Percentiles rank a stretch among this genome's conserved stretches.
These are phyloP conservation scores for Pipistrellus kuhlii DNA, from an alignment of 2,797 vertebrate species.

Conservation along the genomic window DNA sequence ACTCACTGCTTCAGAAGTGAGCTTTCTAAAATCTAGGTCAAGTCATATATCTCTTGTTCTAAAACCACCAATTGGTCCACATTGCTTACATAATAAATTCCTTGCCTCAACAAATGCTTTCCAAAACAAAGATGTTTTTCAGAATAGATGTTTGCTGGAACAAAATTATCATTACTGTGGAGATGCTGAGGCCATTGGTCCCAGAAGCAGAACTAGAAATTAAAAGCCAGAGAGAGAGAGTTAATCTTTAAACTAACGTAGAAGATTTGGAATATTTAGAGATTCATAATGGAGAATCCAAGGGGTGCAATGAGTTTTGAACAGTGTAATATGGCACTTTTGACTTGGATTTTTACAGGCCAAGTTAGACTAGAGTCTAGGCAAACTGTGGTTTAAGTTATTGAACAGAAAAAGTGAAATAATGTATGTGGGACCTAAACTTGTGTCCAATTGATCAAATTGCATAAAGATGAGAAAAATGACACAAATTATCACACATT, in stretches of 20 bases:
- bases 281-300: background rate
- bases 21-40: background rate
- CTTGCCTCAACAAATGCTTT: background rate
- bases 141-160: background rate
- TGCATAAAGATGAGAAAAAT: background rate
- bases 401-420: background rate
- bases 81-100: background rate
- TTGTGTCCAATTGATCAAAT: background rate
- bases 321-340: background rate
- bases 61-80: background rate
- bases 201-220: background rate
- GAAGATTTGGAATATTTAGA: background rate
- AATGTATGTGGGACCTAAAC: background rate
- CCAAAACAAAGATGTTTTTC: background rate
- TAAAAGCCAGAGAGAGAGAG: background rate
- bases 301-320: background rate
- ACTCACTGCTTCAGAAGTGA: background rate
- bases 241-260: background rate
- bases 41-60: background rate
- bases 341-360: background rate
- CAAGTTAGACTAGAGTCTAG: background rate
- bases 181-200: background rate
- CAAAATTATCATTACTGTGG: constrained; percentile 33
- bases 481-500: background rate
- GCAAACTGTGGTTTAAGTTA: background rate